Evolutionary conservation across 1,140 invertebrate species (phyloP).

Genomic region (Wasmannia auropunctata): DNA sequence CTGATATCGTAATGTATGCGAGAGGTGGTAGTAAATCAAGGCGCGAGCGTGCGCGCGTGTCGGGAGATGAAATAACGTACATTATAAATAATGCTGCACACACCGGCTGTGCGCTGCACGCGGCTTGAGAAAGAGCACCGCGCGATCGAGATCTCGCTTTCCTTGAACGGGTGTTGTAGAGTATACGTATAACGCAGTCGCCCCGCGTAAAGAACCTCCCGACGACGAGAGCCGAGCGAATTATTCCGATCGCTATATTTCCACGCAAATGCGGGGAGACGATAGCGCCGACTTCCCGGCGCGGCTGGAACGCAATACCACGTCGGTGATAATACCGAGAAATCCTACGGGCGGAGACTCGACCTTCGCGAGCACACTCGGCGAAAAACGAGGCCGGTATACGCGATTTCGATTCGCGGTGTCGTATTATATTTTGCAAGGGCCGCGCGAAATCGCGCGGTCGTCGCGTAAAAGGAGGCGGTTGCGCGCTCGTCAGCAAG

Average conservation of each 20-base stretch:
- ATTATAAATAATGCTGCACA: slow-evolving; percentile 46
- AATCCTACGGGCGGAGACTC: background rate
- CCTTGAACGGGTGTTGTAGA: slow-evolving; percentile 34
- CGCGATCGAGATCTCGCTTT: slow-evolving; percentile 45
- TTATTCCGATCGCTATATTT: slow-evolving; percentile 22
- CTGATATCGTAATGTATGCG: background rate
- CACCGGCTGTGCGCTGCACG: background rate
- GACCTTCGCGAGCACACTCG: background rate
- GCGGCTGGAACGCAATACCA: background rate
- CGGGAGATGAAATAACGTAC: slow-evolving; percentile 16
- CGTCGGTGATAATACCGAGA: background rate
- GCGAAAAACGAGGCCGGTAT: background rate
- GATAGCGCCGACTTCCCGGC: background rate
- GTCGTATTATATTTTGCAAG: slow-evolving; percentile 4
- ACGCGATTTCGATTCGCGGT: background rate
- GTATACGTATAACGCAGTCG: too few species aligned
- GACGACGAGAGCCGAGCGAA: background rate
- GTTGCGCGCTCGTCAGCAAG: background rate
- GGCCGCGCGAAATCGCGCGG: background rate
- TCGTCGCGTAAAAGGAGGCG: background rate
- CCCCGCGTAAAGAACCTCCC: background rate
- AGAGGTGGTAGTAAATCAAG: background rate
- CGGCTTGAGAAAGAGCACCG: background rate
- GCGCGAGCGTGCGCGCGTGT: background rate
- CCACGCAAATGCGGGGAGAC: background rate